Evolutionary conservation across 2,113 vertebrate species (phyloP).

Genomic region (Petaurus breviceps): DNA sequence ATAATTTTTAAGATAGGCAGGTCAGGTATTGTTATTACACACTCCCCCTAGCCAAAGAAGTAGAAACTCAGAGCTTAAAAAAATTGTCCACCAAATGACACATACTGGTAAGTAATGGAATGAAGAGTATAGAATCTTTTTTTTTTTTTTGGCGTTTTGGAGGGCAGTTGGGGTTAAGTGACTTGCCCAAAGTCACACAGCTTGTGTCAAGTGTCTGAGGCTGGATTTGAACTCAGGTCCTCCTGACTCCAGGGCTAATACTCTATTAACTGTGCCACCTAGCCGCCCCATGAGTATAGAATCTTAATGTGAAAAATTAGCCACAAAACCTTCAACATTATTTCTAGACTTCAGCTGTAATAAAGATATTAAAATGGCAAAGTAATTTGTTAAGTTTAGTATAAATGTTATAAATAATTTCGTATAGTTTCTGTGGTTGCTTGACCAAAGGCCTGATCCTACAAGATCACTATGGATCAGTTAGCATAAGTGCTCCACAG

Average conservation of each 20-base stretch:
- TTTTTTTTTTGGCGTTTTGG: no score
- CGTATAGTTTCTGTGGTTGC: neutral
- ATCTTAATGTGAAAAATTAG: neutral
- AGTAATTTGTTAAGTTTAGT: neutral
- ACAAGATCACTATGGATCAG: neutral
- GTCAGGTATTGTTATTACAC: neutral
- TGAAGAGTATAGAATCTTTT: no score
- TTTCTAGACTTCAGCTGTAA: neutral
- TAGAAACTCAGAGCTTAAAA: neutral
- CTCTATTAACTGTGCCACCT: no score
- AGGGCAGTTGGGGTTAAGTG: no score
- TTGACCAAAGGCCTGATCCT: fast-evolving
- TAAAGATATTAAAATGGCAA: neutral
- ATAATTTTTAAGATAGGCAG: neutral
- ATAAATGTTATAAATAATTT: neutral
- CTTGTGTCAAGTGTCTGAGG: no score
- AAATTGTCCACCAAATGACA: neutral
- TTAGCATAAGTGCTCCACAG: neutral
- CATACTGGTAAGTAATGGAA: neutral
- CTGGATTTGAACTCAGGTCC: no score
- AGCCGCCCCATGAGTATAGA: no score
- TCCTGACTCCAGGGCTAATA: no score
- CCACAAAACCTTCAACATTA: neutral
- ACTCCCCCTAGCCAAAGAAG: neutral
- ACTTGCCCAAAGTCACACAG: no score